Evolutionary conservation across 2,888 invertebrate genomes (phyloP), one percentile per base, ranked within the genome.

Genomic region (Nemoura dubitans): DNA sequence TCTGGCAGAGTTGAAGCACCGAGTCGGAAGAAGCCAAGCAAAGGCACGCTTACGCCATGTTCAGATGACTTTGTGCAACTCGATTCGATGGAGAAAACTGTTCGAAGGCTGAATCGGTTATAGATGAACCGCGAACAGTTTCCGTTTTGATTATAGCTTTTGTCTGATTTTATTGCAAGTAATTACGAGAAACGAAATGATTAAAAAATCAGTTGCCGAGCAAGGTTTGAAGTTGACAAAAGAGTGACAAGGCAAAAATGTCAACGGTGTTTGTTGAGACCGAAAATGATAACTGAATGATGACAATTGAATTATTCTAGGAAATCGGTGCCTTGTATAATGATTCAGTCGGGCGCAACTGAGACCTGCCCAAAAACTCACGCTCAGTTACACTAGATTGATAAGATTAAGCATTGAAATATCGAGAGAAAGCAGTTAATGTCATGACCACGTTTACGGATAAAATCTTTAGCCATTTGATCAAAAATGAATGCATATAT

Each of bases 321-420:
- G 59, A 59, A 59, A 59, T 59, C 59, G 59, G 14, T 59, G 59
- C 21, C 59, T 59, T 59, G 59, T 59, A 59, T 6, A 59, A 59
- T 59, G 59, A 59, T 59, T 10, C 59, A 59, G 59, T 59, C 59
- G 59, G 59, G 59, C 59, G 59, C 3, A 59, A 59, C 59, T 59
- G 59, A 59, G 59, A 59, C 59, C 59, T 59, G 59, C 59, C 59
- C 59, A 59, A 59, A 59, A 59, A 59, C 59, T 59, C 59, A 59
- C 59, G 59, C 59, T 59, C 59, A 59, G 59, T 59, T 59, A 59
- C 59, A 59, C 59, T 21, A 59, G 59, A 59, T 59, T 59, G 59
- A 59, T 59, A 59, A 59, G 59, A 59, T 59, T 59, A 59, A 59
- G 59, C 59, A 21, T 59, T 59, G 59, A 59, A 59, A 59, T 59